phyloP scores from a whole-genome alignment of 2,888 invertebrate species.

The Andrena haemorrhoa region DNA sequence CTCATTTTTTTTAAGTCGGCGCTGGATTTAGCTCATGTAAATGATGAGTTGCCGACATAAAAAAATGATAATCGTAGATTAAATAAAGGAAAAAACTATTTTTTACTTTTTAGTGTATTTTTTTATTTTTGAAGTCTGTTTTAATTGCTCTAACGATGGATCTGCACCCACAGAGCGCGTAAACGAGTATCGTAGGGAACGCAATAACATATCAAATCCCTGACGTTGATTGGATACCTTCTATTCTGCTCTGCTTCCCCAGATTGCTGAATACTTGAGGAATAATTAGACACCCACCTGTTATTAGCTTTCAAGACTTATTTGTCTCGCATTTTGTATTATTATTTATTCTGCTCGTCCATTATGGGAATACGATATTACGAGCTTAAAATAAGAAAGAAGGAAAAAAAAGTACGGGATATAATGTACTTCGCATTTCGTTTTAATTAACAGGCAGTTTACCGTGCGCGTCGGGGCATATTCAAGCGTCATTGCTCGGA shows the following conservation, averaged over 20 bases:
- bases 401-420: background rate
- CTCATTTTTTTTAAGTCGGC: too few species aligned
- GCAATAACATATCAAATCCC: background rate
- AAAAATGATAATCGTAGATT: too few species aligned
- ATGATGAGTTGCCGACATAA: too few species aligned
- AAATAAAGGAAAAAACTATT: too few species aligned
- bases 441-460: constrained; percentile 32
- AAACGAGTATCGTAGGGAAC: background rate
- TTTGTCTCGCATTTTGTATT: background rate
- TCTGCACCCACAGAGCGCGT: background rate
- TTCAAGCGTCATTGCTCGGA: background rate
- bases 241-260: too few species aligned
- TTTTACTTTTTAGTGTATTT: too few species aligned
- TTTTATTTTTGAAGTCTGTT: too few species aligned
- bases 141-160: background rate
- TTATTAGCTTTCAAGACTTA: background rate
- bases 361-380: background rate
- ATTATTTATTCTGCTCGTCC: background rate
- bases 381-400: background rate
- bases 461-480: background rate
- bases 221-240: background rate
- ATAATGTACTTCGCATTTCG: constrained; percentile 12
- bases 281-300: background rate
- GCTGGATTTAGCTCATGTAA: too few species aligned
- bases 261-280: background rate